A percentile compares a stretch with the other conserved stretches of the same genome.
These are phyloP conservation scores for Trissoscelio sp. DNA, from an alignment of 2,888 invertebrate genomes.

Conservation along the genomic window DNA sequence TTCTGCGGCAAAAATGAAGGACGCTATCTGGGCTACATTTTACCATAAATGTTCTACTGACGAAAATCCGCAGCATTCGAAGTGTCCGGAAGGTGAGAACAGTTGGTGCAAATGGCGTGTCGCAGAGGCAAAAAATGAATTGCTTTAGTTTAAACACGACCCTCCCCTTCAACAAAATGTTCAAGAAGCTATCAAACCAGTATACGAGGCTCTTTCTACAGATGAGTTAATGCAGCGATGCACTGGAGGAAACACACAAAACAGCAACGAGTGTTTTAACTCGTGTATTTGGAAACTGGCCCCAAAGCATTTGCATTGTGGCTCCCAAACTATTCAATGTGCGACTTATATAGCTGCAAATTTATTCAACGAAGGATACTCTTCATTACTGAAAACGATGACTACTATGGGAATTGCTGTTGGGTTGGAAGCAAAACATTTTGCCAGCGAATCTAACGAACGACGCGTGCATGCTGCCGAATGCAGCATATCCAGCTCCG, in stretches of 20 bases:
- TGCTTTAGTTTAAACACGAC: not conserved
- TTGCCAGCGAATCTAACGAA: not conserved
- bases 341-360: constrained; percentile 16
- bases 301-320: constrained; percentile 7
- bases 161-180: not conserved
- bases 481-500: constrained; percentile 12
- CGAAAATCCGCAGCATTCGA: constrained; percentile 43
- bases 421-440: constrained; percentile 4
- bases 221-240: constrained; percentile 2
- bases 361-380: constrained; percentile 14
- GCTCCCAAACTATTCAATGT: constrained; percentile 11
- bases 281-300: constrained; percentile 13
- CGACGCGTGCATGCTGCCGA: constrained; percentile 22
- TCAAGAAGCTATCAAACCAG: not conserved
- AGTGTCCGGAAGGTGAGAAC: constrained; percentile 25
- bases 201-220: constrained; percentile 7
- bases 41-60: constrained; percentile 41
- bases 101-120: no score
- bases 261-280: constrained; percentile 16
- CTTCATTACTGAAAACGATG: constrained; percentile 16
- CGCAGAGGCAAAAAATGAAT: not conserved
- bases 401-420: constrained; percentile 21
- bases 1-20: constrained; percentile 64
- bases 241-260: constrained; percentile 6
- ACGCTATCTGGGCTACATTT: constrained; percentile 25